These are phyloP conservation scores for Chironomus riparius DNA, from an alignment of 2,888 invertebrate genomes.

Conservation along the genomic window DNA sequence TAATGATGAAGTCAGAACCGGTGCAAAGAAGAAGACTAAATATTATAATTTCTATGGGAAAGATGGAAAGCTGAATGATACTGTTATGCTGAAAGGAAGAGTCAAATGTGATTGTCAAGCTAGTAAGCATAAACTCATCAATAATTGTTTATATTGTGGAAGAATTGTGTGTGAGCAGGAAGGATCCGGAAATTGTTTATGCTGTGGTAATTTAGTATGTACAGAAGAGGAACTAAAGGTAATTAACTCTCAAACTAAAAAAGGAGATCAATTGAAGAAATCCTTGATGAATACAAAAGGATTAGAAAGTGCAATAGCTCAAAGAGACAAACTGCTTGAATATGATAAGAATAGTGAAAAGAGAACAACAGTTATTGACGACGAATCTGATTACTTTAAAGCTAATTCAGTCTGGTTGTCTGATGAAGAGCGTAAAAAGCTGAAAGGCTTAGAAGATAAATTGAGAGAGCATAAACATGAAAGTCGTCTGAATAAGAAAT, in stretches of 20 bases:
- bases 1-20: constrained; percentile 29
- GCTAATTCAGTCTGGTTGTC: constrained; percentile 75
- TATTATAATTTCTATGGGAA: constrained; percentile 65
- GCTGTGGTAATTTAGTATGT: constrained; percentile 79
- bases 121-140: constrained; percentile 75
- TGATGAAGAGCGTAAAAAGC: constrained; percentile 55
- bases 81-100: constrained; percentile 60
- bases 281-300: constrained; percentile 54
- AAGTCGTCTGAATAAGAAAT: constrained; percentile 56
- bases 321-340: constrained; percentile 72
- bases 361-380: constrained; percentile 54
- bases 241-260: constrained; percentile 56
- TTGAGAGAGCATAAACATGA: constrained; percentile 59
- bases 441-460: constrained; percentile 57
- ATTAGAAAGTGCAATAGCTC: constrained; percentile 63
- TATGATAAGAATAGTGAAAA: constrained; percentile 67
- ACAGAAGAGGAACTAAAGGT: constrained; percentile 61
- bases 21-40: constrained; percentile 56
- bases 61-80: constrained; percentile 55
- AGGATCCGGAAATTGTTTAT: constrained; percentile 93
- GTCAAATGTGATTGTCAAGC: constrained; percentile 90
- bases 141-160: constrained; percentile 90
- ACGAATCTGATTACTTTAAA: constrained; percentile 88
- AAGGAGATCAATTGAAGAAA: constrained; percentile 57
- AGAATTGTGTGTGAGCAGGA: constrained; percentile 92